Evolutionary conservation across 2,113 vertebrate species (phyloP).

Genomic region (Lates calcarifer): DNA sequence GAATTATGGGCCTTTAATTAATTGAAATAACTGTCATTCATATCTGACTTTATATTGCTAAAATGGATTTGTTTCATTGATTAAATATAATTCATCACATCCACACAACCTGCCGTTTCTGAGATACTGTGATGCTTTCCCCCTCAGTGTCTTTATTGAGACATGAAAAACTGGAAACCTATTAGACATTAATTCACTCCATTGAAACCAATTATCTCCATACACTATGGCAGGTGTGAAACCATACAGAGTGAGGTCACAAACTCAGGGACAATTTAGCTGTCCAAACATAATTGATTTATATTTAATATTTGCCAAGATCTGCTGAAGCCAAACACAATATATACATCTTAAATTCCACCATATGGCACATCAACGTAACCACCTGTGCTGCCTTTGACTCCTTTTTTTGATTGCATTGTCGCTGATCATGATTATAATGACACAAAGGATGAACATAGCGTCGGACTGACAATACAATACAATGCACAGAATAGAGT

Average conservation of each 20-base stretch:
- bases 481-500: constrained; percentile 34
- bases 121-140: not conserved
- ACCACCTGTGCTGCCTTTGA: constrained; percentile 44
- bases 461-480: constrained; percentile 18
- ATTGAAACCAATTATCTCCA: constrained; percentile 41
- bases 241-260: constrained; percentile 34
- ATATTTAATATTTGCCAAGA: constrained; percentile 44
- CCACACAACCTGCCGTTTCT: not conserved
- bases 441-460: constrained; percentile 22
- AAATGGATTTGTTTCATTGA: not conserved
- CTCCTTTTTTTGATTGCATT: constrained; percentile 6
- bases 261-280: constrained; percentile 41
- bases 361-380: constrained; percentile 42
- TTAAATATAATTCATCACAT: not conserved
- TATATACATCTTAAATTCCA: constrained; percentile 24
- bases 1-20: not conserved
- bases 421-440: constrained; percentile 8
- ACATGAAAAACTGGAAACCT: constrained; percentile 4
- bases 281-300: constrained; percentile 49
- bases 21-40: too few relatives aligned
- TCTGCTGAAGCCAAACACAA: constrained; percentile 23
- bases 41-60: not conserved
- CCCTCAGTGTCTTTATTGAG: constrained; percentile 1
- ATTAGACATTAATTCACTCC: constrained; percentile 22
- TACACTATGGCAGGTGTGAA: constrained; percentile 46